Percentiles rank a stretch among this genome's conserved stretches.
phyloP scores from a whole-genome alignment of 1,140 invertebrate genomes.

The Chymomyza costata region DNA sequence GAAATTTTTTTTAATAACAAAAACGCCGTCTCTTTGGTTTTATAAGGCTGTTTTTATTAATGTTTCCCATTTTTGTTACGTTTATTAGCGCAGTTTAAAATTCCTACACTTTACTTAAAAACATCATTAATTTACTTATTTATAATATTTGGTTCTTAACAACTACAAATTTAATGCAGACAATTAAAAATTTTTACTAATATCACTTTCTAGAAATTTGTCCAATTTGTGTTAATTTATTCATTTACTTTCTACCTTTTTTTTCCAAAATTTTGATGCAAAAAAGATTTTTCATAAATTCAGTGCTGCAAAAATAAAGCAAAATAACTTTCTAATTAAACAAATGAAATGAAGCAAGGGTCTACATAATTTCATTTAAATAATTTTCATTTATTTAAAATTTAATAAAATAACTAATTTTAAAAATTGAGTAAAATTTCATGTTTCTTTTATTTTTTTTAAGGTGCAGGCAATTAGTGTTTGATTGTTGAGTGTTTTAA shows the following conservation, averaged over 20 bases:
- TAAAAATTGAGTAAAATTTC: slow-evolving; percentile 63
- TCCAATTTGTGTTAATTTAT: slow-evolving; percentile 66
- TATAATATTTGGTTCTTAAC: slow-evolving; percentile 43
- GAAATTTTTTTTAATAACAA: too few relatives aligned
- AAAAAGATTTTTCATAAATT: slow-evolving; percentile 9
- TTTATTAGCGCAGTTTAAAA: too few relatives aligned
- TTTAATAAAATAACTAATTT: slow-evolving; percentile 53
- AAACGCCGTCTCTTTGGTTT: too few relatives aligned
- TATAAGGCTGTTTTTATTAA: too few relatives aligned
- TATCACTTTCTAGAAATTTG: slow-evolving; percentile 66
- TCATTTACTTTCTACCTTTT: slow-evolving; percentile 38
- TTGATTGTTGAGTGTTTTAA: slow-evolving; percentile 8
- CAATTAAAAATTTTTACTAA: slow-evolving; percentile 67
- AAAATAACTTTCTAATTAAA: slow-evolving; percentile 14
- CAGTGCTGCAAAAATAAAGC: slow-evolving; percentile 1
- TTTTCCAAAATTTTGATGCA: slow-evolving; percentile 31
- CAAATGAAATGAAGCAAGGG: too few relatives aligned
- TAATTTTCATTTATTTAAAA: slow-evolving; percentile 64
- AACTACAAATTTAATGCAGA: slow-evolving; percentile 62
- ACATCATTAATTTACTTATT: too few relatives aligned
- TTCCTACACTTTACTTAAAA: too few relatives aligned
- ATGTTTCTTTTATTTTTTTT: slow-evolving; percentile 26
- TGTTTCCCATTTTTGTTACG: too few relatives aligned
- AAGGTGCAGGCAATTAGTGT: slow-evolving; percentile 15
- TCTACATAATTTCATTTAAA: slow-evolving; percentile 49